Percentiles rank a stretch among this genome's conserved stretches.
Evolutionary conservation across 2,113 vertebrate species (phyloP).

Genomic region (Crotalus horridus): DNA sequence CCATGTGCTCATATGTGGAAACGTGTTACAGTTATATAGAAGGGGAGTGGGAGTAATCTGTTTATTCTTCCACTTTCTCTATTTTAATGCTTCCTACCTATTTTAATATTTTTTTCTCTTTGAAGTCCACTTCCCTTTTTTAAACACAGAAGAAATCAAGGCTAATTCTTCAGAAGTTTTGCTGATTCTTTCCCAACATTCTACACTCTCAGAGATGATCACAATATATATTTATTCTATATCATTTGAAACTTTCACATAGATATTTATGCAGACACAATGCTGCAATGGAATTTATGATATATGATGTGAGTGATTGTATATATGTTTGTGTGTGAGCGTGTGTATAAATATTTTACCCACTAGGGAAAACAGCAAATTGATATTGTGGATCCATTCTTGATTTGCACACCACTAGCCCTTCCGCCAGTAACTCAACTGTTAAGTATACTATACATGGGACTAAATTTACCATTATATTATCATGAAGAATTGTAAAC

Average conservation of each 20-base stretch:
- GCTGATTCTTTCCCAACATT: not conserved
- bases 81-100: not conserved
- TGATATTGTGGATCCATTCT: not conserved
- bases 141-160: not conserved
- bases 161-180: not conserved
- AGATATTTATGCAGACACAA: not conserved
- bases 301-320: not conserved
- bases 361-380: not conserved
- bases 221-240: not conserved
- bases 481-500: not conserved
- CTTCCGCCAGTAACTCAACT: not conserved
- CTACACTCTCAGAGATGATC: not conserved
- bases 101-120: not conserved
- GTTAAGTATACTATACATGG: not conserved
- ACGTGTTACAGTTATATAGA: not conserved
- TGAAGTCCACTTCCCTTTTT: not conserved
- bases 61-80: not conserved
- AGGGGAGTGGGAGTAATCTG: not conserved
- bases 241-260: not conserved
- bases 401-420: conserved; percentile 13
- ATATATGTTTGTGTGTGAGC: not conserved
- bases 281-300: not conserved
- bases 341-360: not conserved
- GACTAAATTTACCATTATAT: not conserved
- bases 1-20: not conserved